Evolutionary conservation across 2,888 invertebrate species (phyloP).

Genomic region (Furcula furcula): DNA sequence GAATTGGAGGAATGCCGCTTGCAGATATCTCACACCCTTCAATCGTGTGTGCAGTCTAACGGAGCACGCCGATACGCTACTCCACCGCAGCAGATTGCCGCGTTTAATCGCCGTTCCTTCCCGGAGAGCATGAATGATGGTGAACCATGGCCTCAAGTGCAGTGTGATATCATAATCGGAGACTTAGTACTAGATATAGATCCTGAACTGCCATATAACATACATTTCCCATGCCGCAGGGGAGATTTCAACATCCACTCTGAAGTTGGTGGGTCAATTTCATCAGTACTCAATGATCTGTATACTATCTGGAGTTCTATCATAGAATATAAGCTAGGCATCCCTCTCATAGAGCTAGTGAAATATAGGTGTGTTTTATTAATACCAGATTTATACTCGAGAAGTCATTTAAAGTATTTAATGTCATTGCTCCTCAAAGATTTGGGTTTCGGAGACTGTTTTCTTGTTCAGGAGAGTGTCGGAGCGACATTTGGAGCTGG

Average conservation of each 20-base stretch:
- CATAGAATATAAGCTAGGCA: constrained; percentile 88
- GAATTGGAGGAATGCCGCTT: constrained; percentile 92
- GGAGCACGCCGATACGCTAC: constrained; percentile 91
- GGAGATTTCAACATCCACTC: constrained; percentile 94
- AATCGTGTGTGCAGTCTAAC: constrained; percentile 91
- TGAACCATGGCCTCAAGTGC: constrained; percentile 84
- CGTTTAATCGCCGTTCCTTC: constrained; percentile 90
- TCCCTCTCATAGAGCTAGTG: constrained; percentile 85
- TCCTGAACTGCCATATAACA: constrained; percentile 87
- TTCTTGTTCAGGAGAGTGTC: constrained; percentile 88
- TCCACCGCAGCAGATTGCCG: constrained; percentile 94
- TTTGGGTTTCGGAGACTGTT: constrained; percentile 93
- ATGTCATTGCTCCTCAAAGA: constrained; percentile 89
- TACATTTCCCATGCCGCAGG: constrained; percentile 94
- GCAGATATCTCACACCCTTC: constrained; percentile 92
- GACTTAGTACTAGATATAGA: constrained; percentile 88
- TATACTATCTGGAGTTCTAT: constrained; percentile 94
- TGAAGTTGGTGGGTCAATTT: constrained; percentile 92
- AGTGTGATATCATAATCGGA: constrained; percentile 86
- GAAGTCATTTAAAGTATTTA: constrained; percentile 91
- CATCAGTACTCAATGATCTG: constrained; percentile 91
- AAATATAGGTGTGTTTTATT: constrained; percentile 93
- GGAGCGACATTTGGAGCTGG: constrained; percentile 78
- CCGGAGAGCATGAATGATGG: constrained; percentile 84
- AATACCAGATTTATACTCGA: constrained; percentile 94